These are phyloP conservation scores for Buphagus erythrorhynchus DNA, from an alignment of 2,797 vertebrate species.

Conservation along the genomic window DNA sequence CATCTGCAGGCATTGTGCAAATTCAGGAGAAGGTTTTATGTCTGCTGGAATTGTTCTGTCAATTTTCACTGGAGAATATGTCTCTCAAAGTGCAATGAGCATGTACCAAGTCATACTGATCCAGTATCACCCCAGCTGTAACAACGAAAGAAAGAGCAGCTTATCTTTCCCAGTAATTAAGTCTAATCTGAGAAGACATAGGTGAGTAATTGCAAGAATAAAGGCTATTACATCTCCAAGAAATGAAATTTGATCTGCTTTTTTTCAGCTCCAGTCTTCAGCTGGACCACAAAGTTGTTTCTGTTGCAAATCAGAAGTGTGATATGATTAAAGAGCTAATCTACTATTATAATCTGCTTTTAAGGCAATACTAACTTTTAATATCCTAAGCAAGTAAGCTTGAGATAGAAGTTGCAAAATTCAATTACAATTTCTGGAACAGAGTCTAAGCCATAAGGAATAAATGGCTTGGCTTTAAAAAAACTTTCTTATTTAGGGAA, in stretches of 20 bases:
- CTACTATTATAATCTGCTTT: background rate
- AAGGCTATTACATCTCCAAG: background rate
- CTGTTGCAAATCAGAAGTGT: background rate
- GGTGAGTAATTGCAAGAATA: background rate
- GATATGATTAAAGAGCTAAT: background rate
- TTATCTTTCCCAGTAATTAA: slow-evolving; percentile 28
- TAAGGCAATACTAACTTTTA: background rate
- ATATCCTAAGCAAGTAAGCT: background rate
- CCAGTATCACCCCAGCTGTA: background rate
- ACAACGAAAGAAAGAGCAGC: background rate
- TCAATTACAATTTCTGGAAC: background rate
- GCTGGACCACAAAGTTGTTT: background rate
- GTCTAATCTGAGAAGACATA: background rate
- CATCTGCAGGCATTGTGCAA: background rate
- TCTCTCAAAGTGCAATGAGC: background rate
- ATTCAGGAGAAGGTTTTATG: background rate
- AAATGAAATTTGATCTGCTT: background rate
- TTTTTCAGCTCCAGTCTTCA: background rate
- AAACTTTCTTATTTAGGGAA: background rate
- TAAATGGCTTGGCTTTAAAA: background rate
- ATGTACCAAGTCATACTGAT: background rate
- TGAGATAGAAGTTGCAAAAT: background rate
- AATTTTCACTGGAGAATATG: background rate
- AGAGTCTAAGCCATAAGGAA: background rate
- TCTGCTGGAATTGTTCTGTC: background rate